Percentiles rank a stretch among this genome's conserved stretches.
These are phyloP conservation scores for Rhingia campestris DNA, from an alignment of 2,888 invertebrate species.

Conservation along the genomic window DNA sequence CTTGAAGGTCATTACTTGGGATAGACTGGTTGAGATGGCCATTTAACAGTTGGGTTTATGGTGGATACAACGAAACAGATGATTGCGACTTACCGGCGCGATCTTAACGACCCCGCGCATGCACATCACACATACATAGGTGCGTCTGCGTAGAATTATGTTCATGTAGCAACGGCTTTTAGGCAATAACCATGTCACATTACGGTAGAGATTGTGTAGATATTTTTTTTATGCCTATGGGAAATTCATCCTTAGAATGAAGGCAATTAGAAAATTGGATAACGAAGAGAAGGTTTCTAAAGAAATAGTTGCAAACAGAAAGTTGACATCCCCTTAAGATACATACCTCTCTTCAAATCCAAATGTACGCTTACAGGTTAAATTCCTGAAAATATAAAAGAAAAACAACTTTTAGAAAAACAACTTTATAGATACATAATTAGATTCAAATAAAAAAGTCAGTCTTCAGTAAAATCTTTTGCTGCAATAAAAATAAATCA, in stretches of 20 bases:
- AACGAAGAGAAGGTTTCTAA: no score
- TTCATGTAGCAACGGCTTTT: conserved; percentile 29
- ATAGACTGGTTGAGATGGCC: conserved; percentile 41
- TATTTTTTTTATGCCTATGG: neutral
- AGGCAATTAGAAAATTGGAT: no score
- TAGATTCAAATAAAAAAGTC: neutral
- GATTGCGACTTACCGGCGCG: conserved; percentile 17
- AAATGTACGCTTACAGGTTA: neutral
- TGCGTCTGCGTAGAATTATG: conserved; percentile 30
- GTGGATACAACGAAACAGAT: conserved; percentile 19
- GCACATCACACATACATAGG: neutral
- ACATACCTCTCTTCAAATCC: conserved; percentile 15
- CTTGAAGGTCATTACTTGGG: conserved; percentile 70
- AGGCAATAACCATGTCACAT: conserved; percentile 7
- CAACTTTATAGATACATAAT: neutral
- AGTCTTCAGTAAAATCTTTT: no score
- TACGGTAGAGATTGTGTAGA: neutral
- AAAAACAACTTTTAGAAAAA: neutral
- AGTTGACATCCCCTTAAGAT: neutral
- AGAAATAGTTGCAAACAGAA: no score
- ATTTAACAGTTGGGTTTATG: conserved; percentile 58
- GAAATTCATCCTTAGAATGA: no score
- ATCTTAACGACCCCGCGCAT: conserved; percentile 44
- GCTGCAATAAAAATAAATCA: conserved; percentile 2
- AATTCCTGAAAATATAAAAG: conserved; percentile 5